Conservation (phyloP, 2,113 vertebrate species). For the Paralichthys olivaceus region DNA sequence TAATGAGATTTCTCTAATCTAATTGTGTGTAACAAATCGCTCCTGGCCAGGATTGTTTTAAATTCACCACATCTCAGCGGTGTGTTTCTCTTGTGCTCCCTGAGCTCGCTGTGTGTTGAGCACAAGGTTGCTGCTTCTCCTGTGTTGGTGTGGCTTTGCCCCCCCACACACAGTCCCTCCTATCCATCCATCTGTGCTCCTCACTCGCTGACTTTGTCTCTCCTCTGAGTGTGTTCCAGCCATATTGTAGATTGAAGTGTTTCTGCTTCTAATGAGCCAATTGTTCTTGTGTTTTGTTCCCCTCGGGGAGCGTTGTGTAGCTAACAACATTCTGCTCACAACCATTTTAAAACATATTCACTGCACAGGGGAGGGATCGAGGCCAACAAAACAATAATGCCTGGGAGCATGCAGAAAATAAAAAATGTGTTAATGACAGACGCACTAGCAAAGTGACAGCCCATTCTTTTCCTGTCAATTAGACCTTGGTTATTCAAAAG, state of each 20-base stretch:
- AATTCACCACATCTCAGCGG: conserved; percentile 32
- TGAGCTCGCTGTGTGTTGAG: conserved; percentile 23
- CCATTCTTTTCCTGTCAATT: conserved; percentile 78
- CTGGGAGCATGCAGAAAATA: conserved; percentile 71
- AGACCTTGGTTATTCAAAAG: conserved; percentile 75
- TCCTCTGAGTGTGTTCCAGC: conserved; percentile 66
- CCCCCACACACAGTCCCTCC: conserved; percentile 17
- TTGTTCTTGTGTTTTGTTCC: conserved; percentile 73
- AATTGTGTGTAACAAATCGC: conserved; percentile 32
- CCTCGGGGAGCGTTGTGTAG: conserved; percentile 63
- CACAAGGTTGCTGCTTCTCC: conserved; percentile 38
- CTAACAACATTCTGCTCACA: conserved; percentile 76
- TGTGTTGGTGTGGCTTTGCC: conserved; percentile 27
- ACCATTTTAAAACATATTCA: conserved; percentile 76
- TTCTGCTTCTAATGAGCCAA: conserved; percentile 77
- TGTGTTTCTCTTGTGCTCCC: conserved; percentile 28
- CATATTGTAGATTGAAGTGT: conserved; percentile 72
- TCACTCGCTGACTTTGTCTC: conserved; percentile 61
- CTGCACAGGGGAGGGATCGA: conserved; percentile 63
- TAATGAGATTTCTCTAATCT: conserved; percentile 49
- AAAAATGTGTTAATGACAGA: conserved; percentile 77
- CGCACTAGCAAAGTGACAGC: conserved; percentile 60
- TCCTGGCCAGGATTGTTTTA: conserved; percentile 10
- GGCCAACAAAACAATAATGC: conserved; percentile 70
- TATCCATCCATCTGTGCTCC: conserved; percentile 65